A percentile compares a stretch with the other conserved stretches of the same genome.
phyloP scores from a whole-genome alignment of 2,797 vertebrate species.

The Botia kubotai region DNA sequence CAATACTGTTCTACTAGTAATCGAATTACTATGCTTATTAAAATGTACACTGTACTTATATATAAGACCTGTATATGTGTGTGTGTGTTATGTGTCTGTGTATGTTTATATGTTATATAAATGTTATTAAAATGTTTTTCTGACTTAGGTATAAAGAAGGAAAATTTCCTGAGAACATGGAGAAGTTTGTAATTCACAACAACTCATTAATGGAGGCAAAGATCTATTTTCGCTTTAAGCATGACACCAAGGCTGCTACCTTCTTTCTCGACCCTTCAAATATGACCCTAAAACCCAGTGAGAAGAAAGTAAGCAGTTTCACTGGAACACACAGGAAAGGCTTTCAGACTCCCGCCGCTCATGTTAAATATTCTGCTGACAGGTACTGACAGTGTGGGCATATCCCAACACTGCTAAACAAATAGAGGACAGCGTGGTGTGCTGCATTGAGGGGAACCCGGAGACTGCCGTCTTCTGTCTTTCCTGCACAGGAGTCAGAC shows the following conservation, averaged over 20 bases:
- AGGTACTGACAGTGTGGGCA: constrained; percentile 87
- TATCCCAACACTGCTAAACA: constrained; percentile 82
- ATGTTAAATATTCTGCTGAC: not conserved
- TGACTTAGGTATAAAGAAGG: constrained; percentile 84
- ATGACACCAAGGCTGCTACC: constrained; percentile 80
- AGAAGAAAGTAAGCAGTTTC: constrained; percentile 79
- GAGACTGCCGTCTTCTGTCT: constrained; percentile 77
- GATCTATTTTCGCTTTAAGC: constrained; percentile 83
- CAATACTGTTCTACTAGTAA: too few species aligned
- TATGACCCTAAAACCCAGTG: constrained; percentile 81
- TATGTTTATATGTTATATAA: not conserved
- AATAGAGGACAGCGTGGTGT: constrained; percentile 83
- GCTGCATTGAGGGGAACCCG: constrained; percentile 85
- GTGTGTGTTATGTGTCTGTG: not conserved
- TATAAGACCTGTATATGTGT: not conserved
- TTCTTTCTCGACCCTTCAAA: constrained; percentile 84
- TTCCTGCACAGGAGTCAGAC: constrained; percentile 84
- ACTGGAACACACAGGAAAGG: not conserved
- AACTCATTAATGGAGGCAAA: constrained; percentile 79
- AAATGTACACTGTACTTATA: too few species aligned
- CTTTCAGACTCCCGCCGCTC: not conserved
- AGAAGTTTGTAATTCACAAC: constrained; percentile 84
- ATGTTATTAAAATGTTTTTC: not conserved
- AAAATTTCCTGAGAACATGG: constrained; percentile 81
- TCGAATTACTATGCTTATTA: too few species aligned